A percentile compares a stretch with the other conserved stretches of the same genome.
These are phyloP conservation scores for Aphodius granarius DNA, from an alignment of 2,888 invertebrate species.

Conservation along the genomic window DNA sequence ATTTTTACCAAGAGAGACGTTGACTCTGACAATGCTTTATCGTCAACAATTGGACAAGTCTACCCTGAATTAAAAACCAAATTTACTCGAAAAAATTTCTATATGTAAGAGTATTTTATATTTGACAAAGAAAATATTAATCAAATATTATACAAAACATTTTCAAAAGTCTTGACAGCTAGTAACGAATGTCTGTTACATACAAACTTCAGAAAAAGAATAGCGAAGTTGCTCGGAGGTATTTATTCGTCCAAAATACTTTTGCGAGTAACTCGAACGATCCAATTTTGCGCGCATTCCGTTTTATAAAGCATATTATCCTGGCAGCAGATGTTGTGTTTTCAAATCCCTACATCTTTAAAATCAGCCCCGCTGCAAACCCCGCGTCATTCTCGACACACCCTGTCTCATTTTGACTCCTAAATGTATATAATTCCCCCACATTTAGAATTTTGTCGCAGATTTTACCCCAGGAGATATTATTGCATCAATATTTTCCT, in stretches of 20 bases:
- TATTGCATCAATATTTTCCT: neutral
- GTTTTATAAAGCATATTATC: neutral
- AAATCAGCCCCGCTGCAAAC: neutral
- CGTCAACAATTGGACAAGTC: no score
- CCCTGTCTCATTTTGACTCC: neutral
- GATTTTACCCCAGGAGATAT: neutral
- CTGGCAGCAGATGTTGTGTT: neutral
- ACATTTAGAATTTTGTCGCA: neutral
- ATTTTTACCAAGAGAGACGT: neutral
- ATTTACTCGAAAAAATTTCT: no score
- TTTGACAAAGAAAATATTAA: no score
- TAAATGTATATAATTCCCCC: neutral
- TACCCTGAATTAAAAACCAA: no score
- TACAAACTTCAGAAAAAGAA: no score
- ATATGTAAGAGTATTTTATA: no score
- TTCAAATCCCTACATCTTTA: neutral
- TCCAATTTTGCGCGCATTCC: neutral
- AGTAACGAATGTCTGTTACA: no score
- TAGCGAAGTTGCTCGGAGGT: neutral
- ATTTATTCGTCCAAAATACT: neutral
- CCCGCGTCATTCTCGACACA: neutral
- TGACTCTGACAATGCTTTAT: no score
- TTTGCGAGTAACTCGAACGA: neutral
- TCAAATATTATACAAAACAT: no score
- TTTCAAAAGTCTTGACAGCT: no score